Evolutionary conservation across 2,888 invertebrate species (phyloP).

Genomic region (Isotomurus palustris): DNA sequence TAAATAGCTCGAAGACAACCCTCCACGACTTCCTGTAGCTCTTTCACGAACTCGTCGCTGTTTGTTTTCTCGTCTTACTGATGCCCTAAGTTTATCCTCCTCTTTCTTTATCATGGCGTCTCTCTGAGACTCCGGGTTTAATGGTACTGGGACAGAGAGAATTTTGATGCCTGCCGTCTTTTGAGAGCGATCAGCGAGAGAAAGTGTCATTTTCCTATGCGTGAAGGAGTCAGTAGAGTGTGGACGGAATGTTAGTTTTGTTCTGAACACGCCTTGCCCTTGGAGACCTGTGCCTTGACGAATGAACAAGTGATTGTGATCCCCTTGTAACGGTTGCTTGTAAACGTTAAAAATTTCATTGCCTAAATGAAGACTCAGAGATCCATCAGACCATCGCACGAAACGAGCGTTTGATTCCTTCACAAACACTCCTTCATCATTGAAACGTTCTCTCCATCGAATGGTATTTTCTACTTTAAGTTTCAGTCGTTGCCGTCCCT

Average conservation of each 20-base stretch:
- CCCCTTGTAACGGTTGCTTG: slow-evolving; percentile 86
- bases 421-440: slow-evolving; percentile 71
- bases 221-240: slow-evolving; percentile 99
- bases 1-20: slow-evolving; percentile 54
- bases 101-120: slow-evolving; percentile 93
- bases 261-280: slow-evolving; percentile 94
- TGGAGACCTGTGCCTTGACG: slow-evolving; percentile 96
- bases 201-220: slow-evolving; percentile 97
- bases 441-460: slow-evolving; percentile 82
- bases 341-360: slow-evolving; percentile 98
- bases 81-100: slow-evolving; percentile 88
- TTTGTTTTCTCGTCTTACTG: slow-evolving; percentile 68
- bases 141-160: slow-evolving; percentile 77
- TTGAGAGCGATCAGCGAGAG: slow-evolving; percentile 87
- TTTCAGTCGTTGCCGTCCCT: slow-evolving; percentile 87
- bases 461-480: slow-evolving; percentile 96
- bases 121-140: slow-evolving; percentile 90
- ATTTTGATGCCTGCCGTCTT: slow-evolving; percentile 95
- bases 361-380: slow-evolving; percentile 92
- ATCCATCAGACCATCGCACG: slow-evolving; percentile 97
- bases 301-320: slow-evolving; percentile 96
- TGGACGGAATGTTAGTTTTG: slow-evolving; percentile 94
- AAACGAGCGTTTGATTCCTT: slow-evolving; percentile 93
- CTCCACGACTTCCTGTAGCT: slow-evolving; percentile 53
- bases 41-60: slow-evolving; percentile 57